Percentiles rank a stretch among this genome's conserved stretches.
Conservation (phyloP, 1,140 invertebrate species). For the Pseudachorutes palmiensis region DNA sequence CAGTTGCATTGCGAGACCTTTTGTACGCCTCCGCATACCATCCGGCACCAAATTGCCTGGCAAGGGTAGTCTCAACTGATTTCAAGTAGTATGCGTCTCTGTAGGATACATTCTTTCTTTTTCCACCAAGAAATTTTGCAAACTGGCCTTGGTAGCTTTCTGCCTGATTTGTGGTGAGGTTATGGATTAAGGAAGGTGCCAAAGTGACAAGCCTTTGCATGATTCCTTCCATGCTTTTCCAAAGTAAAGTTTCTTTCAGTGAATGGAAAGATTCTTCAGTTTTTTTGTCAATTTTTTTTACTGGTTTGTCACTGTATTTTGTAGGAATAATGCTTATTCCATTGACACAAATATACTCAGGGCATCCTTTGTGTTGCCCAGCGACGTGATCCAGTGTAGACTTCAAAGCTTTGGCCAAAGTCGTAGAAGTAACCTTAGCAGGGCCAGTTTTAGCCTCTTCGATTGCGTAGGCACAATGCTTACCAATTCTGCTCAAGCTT, state of each 20-base stretch:
- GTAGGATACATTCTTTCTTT: slow-evolving; percentile 40
- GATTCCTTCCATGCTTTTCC: neutral
- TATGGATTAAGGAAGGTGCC: slow-evolving; percentile 38
- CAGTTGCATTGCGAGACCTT: neutral
- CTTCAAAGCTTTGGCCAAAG: neutral
- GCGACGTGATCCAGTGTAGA: neutral
- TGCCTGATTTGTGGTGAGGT: slow-evolving; percentile 41
- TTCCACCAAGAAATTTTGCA: slow-evolving; percentile 42
- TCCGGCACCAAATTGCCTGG: neutral
- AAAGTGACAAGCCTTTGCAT: neutral
- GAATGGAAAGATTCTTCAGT: too few relatives aligned
- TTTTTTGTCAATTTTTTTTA: too few relatives aligned
- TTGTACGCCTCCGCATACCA: neutral
- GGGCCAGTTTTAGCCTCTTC: neutral
- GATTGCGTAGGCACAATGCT: slow-evolving; percentile 3
- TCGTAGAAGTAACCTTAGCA: neutral
- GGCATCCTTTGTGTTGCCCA: neutral
- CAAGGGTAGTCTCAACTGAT: neutral
- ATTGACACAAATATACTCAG: neutral
- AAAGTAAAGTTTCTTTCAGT: too few relatives aligned
- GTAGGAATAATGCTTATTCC: slow-evolving; percentile 3
- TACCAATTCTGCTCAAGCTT: neutral
- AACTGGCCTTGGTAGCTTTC: slow-evolving; percentile 43
- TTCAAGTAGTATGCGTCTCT: slow-evolving; percentile 36
- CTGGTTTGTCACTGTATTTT: too few relatives aligned